Base-by-base conservation (phyloP, 2,888 invertebrate species). In the Dysmachus trigonus region DNA sequence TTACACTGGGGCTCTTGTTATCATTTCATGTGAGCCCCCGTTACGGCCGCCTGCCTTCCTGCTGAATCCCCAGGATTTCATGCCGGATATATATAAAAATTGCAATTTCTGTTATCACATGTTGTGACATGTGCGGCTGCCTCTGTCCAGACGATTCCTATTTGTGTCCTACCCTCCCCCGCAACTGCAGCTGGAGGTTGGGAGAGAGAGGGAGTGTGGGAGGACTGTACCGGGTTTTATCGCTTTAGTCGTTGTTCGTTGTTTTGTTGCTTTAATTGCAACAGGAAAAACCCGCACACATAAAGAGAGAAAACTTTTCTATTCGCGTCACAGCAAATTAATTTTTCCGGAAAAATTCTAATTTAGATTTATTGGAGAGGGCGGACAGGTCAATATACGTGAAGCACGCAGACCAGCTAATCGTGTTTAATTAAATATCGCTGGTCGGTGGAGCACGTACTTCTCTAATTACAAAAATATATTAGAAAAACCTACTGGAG, bases 51-150 rank as follows among this genome's bases (percentile, higher is more conserved):
- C 38, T 33, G 31, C 47, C 74, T 84, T 13, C 41, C 18, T 41
- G 47, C 41, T 76, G 85, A 74, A 53, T 38, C 74, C 85, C 74
- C 85, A 30, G 53, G 76, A 74, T 82, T 62, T 82, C 71, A 82
- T 82, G 47, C 85, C 74, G 85, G 76, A 85, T 74, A 41, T 74
- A 41, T 74, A 85, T 85, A 85, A 85, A 85, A 85, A 77, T 85
- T 85, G 85, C 85, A 85, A 85, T 85, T 85, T 85, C 79, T 79
- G 85, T 85, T 85, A 85, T 85, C 85, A 85, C 62, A 47, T 51
- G 79, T 79, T 71, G 79, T 85, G 85, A 85, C 85, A 85, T 85
- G 85, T 85, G 85, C 41, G 41, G 73, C 73, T 84, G 31, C 31
- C 31, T 30, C 41, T 82, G 82, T 82, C 51, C 82, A 82, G 53